Percentiles rank a stretch among this genome's conserved stretches.
Conservation (phyloP, 2,888 invertebrate genomes). For the Eilema depressum region DNA sequence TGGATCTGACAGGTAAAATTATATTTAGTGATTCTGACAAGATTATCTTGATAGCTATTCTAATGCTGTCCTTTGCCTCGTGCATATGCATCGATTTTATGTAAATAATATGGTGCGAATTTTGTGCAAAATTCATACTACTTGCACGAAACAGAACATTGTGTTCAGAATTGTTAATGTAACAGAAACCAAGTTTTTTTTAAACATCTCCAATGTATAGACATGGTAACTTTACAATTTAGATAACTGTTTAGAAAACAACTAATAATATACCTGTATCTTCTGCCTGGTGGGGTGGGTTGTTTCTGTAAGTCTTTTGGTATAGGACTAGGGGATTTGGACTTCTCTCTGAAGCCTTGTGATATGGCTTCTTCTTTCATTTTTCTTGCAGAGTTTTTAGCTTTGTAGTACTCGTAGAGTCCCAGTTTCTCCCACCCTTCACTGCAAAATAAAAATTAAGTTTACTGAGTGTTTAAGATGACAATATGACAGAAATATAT, state of each 20-base stretch:
- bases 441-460: constrained; percentile 71
- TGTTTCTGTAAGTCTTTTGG: constrained; percentile 91
- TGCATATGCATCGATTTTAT: too few relatives aligned
- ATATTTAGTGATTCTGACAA: neutral
- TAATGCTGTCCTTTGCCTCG: neutral
- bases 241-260: too few relatives aligned
- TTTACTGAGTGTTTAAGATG: neutral
- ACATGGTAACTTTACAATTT: too few relatives aligned
- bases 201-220: too few relatives aligned
- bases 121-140: too few relatives aligned
- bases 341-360: constrained; percentile 90
- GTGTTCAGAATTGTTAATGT: too few relatives aligned
- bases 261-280: constrained; percentile 86
- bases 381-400: constrained; percentile 96
- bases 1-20: constrained; percentile 63
- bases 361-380: constrained; percentile 94
- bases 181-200: too few relatives aligned
- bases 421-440: constrained; percentile 99
- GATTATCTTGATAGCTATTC: neutral
- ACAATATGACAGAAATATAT: too few relatives aligned
- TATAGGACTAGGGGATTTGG: constrained; percentile 93
- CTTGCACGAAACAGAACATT: too few relatives aligned
- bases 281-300: constrained; percentile 90
- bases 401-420: constrained; percentile 98
- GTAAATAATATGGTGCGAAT: too few relatives aligned